phyloP scores from a whole-genome alignment of 2,797 vertebrate species.

The Staurois parvus region DNA sequence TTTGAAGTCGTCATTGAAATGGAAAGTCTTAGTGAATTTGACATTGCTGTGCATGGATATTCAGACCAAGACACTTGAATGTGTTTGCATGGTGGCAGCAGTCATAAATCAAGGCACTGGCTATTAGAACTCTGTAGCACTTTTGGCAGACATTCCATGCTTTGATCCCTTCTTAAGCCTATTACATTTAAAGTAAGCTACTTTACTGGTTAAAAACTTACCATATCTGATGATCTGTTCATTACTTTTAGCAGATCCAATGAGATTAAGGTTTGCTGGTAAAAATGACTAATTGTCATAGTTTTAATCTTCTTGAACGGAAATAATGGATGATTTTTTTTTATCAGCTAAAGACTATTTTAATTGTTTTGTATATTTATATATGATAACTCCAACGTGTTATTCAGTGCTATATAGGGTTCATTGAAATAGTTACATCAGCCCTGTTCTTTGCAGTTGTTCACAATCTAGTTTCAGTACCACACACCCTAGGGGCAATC shows the following conservation, averaged over 20 bases:
- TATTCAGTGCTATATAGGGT: too few species aligned
- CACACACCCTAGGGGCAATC: too few species aligned
- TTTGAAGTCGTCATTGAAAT: constrained; percentile 10
- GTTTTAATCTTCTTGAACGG: not conserved
- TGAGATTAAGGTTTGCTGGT: constrained; percentile 23
- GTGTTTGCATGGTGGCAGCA: not conserved
- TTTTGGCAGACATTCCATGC: constrained; percentile 14
- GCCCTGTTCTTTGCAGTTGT: too few species aligned
- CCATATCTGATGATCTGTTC: not conserved
- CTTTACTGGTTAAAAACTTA: constrained; percentile 23
- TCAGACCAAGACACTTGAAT: not conserved
- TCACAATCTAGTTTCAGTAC: too few species aligned
- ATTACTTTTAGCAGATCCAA: constrained; percentile 2
- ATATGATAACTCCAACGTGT: too few species aligned
- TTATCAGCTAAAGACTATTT: too few species aligned
- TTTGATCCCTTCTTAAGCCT: constrained; percentile 1
- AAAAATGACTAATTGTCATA: constrained; percentile 19
- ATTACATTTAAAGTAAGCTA: constrained; percentile 27
- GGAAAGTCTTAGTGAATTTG: not conserved
- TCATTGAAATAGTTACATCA: too few species aligned
- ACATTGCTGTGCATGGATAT: not conserved
- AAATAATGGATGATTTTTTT: too few species aligned
- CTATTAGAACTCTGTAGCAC: not conserved
- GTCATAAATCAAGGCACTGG: constrained; percentile 27
- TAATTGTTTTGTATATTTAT: too few species aligned